phyloP scores from a whole-genome alignment of 2,113 vertebrate species.

The Scomber colias region DNA sequence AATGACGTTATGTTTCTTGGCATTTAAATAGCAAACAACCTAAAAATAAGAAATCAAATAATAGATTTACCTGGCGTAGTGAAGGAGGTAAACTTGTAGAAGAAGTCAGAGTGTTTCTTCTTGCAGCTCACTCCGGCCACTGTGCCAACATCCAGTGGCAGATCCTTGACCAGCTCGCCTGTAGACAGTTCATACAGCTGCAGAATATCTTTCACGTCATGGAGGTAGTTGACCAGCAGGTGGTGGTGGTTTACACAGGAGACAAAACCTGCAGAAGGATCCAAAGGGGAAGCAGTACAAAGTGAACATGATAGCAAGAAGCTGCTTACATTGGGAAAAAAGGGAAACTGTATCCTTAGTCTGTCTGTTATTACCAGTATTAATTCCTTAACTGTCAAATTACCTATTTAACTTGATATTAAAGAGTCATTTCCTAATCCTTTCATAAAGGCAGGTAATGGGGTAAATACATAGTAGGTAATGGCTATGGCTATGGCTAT shows the following conservation, averaged over 20 bases:
- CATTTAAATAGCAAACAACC: neutral
- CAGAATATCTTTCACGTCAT: conserved; percentile 85
- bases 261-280: conserved; percentile 69
- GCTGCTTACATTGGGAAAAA: neutral
- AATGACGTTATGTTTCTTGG: no score
- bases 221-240: conserved; percentile 84
- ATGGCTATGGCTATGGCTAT: neutral
- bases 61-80: conserved; percentile 79
- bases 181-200: conserved; percentile 77
- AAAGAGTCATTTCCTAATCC: neutral
- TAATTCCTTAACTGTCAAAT: neutral
- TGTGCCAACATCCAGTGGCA: conserved; percentile 83
- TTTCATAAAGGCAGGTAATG: neutral
- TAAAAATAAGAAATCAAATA: neutral
- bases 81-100: conserved; percentile 87
- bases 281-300: neutral
- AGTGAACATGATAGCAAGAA: neutral
- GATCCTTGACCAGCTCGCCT: conserved; percentile 68
- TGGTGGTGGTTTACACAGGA: conserved; percentile 82
- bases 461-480: no score
- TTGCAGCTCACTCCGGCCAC: conserved; percentile 84
- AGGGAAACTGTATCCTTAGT: neutral
- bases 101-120: conserved; percentile 84
- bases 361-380: neutral
- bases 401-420: neutral